These are phyloP conservation scores for Propsilocerus akamusi DNA, from an alignment of 1,140 invertebrate genomes.

Conservation along the genomic window DNA sequence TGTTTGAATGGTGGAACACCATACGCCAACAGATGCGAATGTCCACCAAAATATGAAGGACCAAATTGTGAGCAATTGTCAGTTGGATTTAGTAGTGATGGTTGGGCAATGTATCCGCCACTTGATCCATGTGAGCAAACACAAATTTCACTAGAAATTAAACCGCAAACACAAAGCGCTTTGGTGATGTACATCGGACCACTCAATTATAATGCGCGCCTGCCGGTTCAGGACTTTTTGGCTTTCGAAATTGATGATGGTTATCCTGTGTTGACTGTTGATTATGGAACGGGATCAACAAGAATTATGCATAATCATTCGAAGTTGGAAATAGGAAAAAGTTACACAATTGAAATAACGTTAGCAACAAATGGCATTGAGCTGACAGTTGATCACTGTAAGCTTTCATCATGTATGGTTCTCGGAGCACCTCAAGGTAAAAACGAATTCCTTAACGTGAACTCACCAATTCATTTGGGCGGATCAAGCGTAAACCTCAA, in stretches of 20 bases:
- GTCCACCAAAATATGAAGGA: constrained; percentile 51
- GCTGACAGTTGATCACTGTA: constrained; percentile 59
- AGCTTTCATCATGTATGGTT: constrained; percentile 47
- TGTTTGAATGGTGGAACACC: constrained; percentile 56
- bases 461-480: constrained; percentile 73
- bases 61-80: constrained; percentile 77
- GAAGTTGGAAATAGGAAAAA: constrained; percentile 54
- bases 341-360: constrained; percentile 65
- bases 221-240: constrained; percentile 67
- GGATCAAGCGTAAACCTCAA: constrained; percentile 46
- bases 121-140: constrained; percentile 58
- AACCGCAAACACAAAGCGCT: constrained; percentile 49
- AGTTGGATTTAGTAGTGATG: constrained; percentile 69
- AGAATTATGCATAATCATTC: constrained; percentile 51
- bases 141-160: constrained; percentile 59
- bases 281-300: constrained; percentile 74
- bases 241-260: constrained; percentile 74
- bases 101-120: constrained; percentile 76
- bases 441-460: constrained; percentile 69
- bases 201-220: constrained; percentile 35
- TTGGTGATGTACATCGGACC: constrained; percentile 88
- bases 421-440: constrained; percentile 44
- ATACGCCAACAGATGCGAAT: constrained; percentile 39
- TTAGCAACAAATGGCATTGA: constrained; percentile 49
- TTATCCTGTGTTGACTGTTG: constrained; percentile 62